Evolutionary conservation across 2,888 invertebrate species (phyloP).

Genomic region (Acronicta psi): DNA sequence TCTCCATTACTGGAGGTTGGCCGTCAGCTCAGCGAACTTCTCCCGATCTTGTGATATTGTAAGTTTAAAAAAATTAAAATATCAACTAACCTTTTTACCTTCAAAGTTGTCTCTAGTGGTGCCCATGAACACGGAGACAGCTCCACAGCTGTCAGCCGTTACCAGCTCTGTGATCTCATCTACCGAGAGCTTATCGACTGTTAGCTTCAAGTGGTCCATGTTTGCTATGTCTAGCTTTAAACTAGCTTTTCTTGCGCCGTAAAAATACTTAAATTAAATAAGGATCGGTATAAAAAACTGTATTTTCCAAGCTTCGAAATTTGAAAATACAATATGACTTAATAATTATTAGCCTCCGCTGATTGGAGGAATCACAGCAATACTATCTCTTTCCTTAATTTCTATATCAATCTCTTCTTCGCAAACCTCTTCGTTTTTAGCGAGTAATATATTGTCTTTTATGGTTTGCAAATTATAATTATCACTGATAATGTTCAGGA

Average conservation of each 20-base stretch:
- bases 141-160: slow-evolving; percentile 93
- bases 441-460: slow-evolving; percentile 92
- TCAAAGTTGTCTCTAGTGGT: slow-evolving; percentile 96
- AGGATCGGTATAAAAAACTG: slow-evolving; percentile 11
- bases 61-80: neutral
- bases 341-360: slow-evolving; percentile 93
- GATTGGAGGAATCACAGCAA: slow-evolving; percentile 97
- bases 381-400: slow-evolving; percentile 92
- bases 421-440: slow-evolving; percentile 95
- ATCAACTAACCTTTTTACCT: slow-evolving; percentile 90
- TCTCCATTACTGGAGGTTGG: too few relatives aligned
- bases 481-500: slow-evolving; percentile 90
- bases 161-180: slow-evolving; percentile 91
- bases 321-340: neutral
- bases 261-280: neutral
- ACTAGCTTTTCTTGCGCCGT: too few relatives aligned
- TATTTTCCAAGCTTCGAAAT: neutral
- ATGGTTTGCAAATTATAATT: slow-evolving; percentile 91
- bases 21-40: too few relatives aligned
- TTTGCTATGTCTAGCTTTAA: slow-evolving; percentile 3
- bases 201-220: slow-evolving; percentile 93
- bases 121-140: slow-evolving; percentile 96
- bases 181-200: slow-evolving; percentile 91
- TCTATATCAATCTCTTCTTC: slow-evolving; percentile 85
- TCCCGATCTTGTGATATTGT: too few relatives aligned